Evolutionary conservation across 1,140 invertebrate genomes (phyloP), one percentile per base, ranked within the genome.

Genomic region (Lethocerus indicus): DNA sequence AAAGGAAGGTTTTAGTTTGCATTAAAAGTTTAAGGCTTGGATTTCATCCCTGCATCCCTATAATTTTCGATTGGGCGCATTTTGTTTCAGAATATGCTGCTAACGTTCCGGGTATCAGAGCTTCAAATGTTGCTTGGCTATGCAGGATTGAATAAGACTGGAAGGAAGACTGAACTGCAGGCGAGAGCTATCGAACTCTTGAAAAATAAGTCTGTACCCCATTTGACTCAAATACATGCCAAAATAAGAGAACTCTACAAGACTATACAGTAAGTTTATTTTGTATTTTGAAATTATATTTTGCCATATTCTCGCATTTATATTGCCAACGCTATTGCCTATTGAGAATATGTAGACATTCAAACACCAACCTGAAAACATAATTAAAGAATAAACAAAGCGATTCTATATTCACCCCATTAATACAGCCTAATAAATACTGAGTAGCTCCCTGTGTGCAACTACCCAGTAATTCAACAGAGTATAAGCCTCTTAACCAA

Each of bases 141-240:
- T 67, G 87, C 86, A 62, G 83, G 84, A 57, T 74, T 79, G 63
- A 87, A 86, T 66, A 87, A 85, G 66, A 77, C 75, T 59, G 88
- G 88, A 54, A 73, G 87, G 63, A 92, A 92, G 71, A 77, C 76
- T 54, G 87, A 92, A 68, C 69, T 92, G 46, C 79, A 89, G 68
- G 68, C 72, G 51, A 71, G 88, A 63, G 84, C 86, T 54, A 61
- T 84, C 51, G 76, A 87, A 60, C 70, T 91, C 51, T 68, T 87
- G 47, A 78, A 77, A 64, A 71, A 78, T 54, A 73, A 75, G 60
- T 79, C 81, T 40, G 69, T 78, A 54, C 72, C 77, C 49, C 35
- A 41, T n/a, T 16, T 46, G 2, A 37, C 43, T 24, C 43, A 52
- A 29, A 72, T 88, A 49, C 73, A 82, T 57, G 72, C 78, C 51